phyloP scores from a whole-genome alignment of 2,888 invertebrate genomes.

The Nephrotoma flavescens region DNA sequence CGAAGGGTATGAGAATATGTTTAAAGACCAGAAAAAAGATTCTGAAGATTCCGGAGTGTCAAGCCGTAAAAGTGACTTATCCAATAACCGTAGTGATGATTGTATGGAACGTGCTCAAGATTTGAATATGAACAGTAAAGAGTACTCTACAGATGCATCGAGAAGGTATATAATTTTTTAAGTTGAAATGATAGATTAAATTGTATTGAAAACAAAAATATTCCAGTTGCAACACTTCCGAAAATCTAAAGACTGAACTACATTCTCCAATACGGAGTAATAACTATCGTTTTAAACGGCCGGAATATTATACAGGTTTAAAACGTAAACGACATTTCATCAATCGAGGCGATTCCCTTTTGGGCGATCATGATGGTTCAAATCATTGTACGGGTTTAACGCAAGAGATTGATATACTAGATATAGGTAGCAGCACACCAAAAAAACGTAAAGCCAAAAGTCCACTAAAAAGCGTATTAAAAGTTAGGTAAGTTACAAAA shows the following conservation, averaged over 20 bases:
- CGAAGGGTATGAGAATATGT: neutral
- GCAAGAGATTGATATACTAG: slow-evolving; percentile 52
- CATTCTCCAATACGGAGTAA: slow-evolving; percentile 28
- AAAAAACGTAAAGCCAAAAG: slow-evolving; percentile 43
- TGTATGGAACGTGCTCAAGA: slow-evolving; percentile 1
- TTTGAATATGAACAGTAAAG: slow-evolving; percentile 9
- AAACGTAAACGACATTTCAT: slow-evolving; percentile 43
- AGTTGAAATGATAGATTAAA: too few relatives aligned
- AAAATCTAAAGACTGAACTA: slow-evolving; percentile 15
- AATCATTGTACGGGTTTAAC: slow-evolving; percentile 49
- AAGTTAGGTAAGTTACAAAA: slow-evolving; percentile 34
- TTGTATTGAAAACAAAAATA: slow-evolving; percentile 14
- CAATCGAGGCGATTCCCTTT: slow-evolving; percentile 24
- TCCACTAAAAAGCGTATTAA: slow-evolving; percentile 41
- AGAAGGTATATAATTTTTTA: slow-evolving; percentile 28
- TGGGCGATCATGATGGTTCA: slow-evolving; percentile 32
- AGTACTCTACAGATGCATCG: slow-evolving; percentile 31
- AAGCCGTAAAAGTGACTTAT: slow-evolving; percentile 34
- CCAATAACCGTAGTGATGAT: slow-evolving; percentile 3
- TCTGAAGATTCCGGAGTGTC: slow-evolving; percentile 36
- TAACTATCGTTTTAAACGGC: slow-evolving; percentile 28
- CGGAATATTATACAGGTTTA: slow-evolving; percentile 37
- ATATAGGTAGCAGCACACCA: slow-evolving; percentile 51
- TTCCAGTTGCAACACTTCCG: slow-evolving; percentile 24
- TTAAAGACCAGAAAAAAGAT: slow-evolving; percentile 21